Evolutionary conservation across 2,888 invertebrate genomes (phyloP).

Genomic region (Glomeris marginata): DNA sequence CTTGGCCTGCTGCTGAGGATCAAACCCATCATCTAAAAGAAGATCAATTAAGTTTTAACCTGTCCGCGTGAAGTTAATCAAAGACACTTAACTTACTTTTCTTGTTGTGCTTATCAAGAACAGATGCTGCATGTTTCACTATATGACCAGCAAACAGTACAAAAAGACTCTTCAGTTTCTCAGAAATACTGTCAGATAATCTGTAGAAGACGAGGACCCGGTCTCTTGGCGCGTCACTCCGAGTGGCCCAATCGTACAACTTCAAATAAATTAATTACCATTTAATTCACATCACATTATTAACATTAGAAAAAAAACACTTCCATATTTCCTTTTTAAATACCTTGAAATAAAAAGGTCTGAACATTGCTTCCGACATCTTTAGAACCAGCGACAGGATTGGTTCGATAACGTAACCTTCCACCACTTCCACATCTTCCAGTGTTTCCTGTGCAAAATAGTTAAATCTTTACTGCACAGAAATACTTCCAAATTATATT

Average conservation of each 20-base stretch:
- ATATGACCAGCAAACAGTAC: conserved; percentile 78
- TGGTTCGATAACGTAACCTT: conserved; percentile 57
- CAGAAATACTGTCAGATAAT: conserved; percentile 59
- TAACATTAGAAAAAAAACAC: conserved; percentile 6
- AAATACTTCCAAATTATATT: no score
- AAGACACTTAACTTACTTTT: conserved; percentile 2
- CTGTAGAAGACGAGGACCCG: conserved; percentile 68
- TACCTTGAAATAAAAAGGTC: conserved; percentile 59
- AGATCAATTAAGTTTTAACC: not conserved
- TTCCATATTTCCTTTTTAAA: not conserved
- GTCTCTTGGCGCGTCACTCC: conserved; percentile 38
- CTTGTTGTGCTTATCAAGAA: conserved; percentile 50
- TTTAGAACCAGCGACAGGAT: conserved; percentile 69
- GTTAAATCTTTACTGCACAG: no score
- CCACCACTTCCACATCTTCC: conserved; percentile 43
- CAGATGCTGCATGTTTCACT: conserved; percentile 57
- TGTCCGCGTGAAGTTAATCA: not conserved
- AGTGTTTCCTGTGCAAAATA: conserved; percentile 17
- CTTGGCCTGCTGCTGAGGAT: conserved; percentile 35
- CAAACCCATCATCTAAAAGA: not conserved
- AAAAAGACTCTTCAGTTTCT: conserved; percentile 69
- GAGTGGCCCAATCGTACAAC: conserved; percentile 70
- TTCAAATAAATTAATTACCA: conserved; percentile 28
- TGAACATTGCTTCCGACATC: conserved; percentile 73
- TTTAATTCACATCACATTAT: conserved; percentile 13